Base-by-base conservation (phyloP, 2,888 invertebrate genomes). In the Diabrotica balteata region DNA sequence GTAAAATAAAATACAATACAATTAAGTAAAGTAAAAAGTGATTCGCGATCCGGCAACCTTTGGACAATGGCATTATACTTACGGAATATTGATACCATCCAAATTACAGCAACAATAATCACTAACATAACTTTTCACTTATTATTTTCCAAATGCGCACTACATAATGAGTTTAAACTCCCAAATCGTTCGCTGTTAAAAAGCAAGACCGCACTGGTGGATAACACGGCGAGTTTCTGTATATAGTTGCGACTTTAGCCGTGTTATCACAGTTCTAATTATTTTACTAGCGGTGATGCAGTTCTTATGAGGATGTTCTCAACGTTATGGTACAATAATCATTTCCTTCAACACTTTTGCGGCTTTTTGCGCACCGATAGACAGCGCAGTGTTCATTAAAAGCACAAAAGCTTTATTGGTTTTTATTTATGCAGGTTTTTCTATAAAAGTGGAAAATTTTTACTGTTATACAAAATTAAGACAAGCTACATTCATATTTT, bases 241-340 rank as follows among this genome's bases (percentile, higher is more conserved):
- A 57, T 43, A 8, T 62, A 61, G 32, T 32, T 32, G 32, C 32
- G 32, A 32, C 32, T 32, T 32, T 65, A 45, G 61, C 52, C 58
- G 61, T 57, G 61, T 66, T 65, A 62, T 49, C 59, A 63, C 11
- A 59, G 59, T 69, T 66, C 70, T 59, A 64, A 60, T 61, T 55
- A 58, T 57, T 63, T 59, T 46, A 59, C 58, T 64, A 44, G 49
- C 43, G 55, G 59, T 61, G 65, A 67, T 62, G 65, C 58, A 47
- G 45, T 70, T 61, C 64, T 51, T 63, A 61, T 65, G 57, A 59
- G 67, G 53, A 67, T 62, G 52, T 67, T 67, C 65, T 32, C 58
- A 70, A 52, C 63, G 67, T 67, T 72, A 68, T 75, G 69, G 68
- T 71, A 72, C 63, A 67, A 66, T 72, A 73, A 72, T 67, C 66